Evolutionary conservation across 2,888 invertebrate species (phyloP).

Genomic region (Epirrhoe tristata): DNA sequence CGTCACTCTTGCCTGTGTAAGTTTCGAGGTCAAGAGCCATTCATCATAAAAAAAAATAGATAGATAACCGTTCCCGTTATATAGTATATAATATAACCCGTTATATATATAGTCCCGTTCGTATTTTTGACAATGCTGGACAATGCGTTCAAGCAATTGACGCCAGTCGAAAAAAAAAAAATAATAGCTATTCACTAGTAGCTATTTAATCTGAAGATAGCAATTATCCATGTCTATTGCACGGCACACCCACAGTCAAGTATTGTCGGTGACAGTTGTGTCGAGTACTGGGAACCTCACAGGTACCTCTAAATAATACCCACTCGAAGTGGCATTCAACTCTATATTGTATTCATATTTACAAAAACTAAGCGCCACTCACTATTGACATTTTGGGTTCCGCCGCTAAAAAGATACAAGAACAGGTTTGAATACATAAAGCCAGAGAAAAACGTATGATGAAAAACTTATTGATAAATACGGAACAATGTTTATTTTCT

Average conservation of each 20-base stretch:
- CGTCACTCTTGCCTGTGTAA: no score
- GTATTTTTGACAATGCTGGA: no score
- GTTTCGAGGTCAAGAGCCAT: no score
- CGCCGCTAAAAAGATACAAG: neutral
- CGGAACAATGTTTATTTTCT: no score
- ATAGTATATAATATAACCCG: no score
- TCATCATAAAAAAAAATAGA: no score
- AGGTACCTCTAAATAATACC: constrained; percentile 49
- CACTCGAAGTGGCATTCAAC: constrained; percentile 61
- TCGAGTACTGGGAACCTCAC: constrained; percentile 32
- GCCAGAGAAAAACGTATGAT: neutral
- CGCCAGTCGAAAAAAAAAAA: constrained; percentile 17
- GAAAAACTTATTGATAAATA: no score
- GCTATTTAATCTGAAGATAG: constrained; percentile 43
- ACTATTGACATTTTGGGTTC: constrained; percentile 60
- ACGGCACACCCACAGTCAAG: constrained; percentile 57
- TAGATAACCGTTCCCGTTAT: no score
- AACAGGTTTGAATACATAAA: neutral
- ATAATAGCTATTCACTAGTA: constrained; percentile 30
- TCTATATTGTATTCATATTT: constrained; percentile 56
- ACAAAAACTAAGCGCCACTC: constrained; percentile 75
- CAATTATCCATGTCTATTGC: constrained; percentile 51
- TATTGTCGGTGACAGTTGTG: constrained; percentile 54
- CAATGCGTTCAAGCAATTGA: constrained; percentile 7
- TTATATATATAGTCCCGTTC: no score